phyloP scores from a whole-genome alignment of 1,140 invertebrate species.

The Ips nitidus region DNA sequence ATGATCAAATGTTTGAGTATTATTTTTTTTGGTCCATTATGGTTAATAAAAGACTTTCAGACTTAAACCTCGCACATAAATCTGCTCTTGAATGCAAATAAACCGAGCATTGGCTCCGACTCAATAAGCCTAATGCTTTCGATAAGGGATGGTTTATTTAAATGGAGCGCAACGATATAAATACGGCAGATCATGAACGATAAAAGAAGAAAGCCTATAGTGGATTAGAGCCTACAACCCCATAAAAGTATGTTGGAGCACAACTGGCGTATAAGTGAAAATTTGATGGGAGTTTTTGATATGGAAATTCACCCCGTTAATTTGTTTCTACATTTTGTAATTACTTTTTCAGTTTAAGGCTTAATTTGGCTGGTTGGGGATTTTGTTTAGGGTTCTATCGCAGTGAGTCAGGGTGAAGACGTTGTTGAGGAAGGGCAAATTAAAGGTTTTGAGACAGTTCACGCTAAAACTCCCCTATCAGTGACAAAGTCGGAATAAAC shows the following conservation, averaged over 20 bases:
- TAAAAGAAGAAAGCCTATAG: constrained; percentile 42
- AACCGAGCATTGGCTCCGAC: too few relatives aligned
- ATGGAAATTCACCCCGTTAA: too few relatives aligned
- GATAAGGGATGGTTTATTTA: constrained; percentile 36
- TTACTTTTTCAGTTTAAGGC: too few relatives aligned
- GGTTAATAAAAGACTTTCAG: too few relatives aligned
- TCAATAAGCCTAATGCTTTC: background rate
- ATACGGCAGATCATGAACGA: constrained; percentile 42
- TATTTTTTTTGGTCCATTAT: too few relatives aligned
- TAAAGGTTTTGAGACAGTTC: background rate
- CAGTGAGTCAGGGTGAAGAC: too few relatives aligned
- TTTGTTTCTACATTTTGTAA: too few relatives aligned
- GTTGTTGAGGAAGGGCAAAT: background rate
- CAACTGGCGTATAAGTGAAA: constrained; percentile 15
- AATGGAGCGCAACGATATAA: constrained; percentile 44
- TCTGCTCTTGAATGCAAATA: too few relatives aligned
- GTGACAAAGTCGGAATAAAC: constrained; percentile 31
- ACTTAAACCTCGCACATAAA: too few relatives aligned
- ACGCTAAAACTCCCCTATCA: constrained; percentile 23
- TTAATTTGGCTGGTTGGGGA: too few relatives aligned
- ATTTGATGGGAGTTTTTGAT: constrained; percentile 18
- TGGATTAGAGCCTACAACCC: constrained; percentile 43
- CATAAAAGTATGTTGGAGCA: constrained; percentile 37
- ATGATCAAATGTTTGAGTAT: too few relatives aligned
- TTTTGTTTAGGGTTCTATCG: too few relatives aligned